Evolutionary conservation across 1,140 invertebrate genomes (phyloP), one percentile per base, ranked within the genome.

Genomic region (Diabrotica virgifera): DNA sequence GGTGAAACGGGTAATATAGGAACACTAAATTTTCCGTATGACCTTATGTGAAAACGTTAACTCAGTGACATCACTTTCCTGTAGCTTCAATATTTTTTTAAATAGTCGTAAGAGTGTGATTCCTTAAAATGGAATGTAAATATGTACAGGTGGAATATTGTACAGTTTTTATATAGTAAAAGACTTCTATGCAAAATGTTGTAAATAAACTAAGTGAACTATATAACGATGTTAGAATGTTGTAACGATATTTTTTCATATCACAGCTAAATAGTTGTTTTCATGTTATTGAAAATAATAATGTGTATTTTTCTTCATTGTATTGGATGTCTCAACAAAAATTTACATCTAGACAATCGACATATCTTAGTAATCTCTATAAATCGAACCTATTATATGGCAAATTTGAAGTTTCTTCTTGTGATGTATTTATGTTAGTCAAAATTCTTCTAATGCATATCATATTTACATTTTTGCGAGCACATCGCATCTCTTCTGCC

Each of bases 91-190:
- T 46, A 46, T 46, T 46, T 46, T 46, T 46, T 46, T 46, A 24
- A 24, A 24, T 24, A 46, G 40, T 46, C 3, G 4, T 46, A 46
- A 46, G n/a, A 55, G 53, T 55, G 53, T 14, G 53, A 55, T 55
- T 55, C 13, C 13, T 55, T 14, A 6, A 55, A 24, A 37, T 24
- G 36, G 10, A 38, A 24, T 59, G 57, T 59, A 59, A 59, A 59
- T 59, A 59, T 59, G 57, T 59, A 59, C 36, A 59, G 24, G 10
- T 59, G 36, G 57, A 59, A 35, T 59, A 59, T 59, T 59, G 57
- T 59, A 59, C 57, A 59, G 57, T 59, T 59, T 59, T 40, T 59
- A 59, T 14, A 59, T 59, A 59, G 57, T 50, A 24, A 59, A 58
- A 59, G 24, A 59, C 57, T 36, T 59, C 36, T 37, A 59, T 13